A percentile compares a stretch with the other conserved stretches of the same genome.
Evolutionary conservation across 2,888 invertebrate species (phyloP).

Genomic region (Clanis bilineata): DNA sequence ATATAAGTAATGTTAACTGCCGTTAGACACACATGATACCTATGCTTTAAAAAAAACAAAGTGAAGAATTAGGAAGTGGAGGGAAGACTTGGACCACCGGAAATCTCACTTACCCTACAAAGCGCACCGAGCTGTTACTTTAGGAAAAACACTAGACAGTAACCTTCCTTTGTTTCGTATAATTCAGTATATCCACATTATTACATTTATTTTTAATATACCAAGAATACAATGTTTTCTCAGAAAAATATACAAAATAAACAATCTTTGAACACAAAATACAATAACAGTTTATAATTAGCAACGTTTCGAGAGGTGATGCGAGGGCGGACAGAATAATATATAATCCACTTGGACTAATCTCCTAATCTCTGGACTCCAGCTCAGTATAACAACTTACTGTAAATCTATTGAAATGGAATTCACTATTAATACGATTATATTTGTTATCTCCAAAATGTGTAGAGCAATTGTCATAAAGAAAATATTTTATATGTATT

Average conservation of each 20-base stretch:
- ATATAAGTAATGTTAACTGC: no score
- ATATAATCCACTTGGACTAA: conserved; percentile 18
- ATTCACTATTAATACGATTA: not conserved
- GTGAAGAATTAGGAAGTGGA: no score
- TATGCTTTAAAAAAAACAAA: no score
- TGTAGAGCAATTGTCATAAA: not conserved
- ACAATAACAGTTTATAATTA: not conserved
- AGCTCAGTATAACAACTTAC: not conserved
- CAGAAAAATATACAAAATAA: not conserved
- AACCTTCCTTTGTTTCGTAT: no score
- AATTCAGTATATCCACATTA: no score
- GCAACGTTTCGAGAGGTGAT: not conserved
- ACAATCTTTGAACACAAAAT: not conserved
- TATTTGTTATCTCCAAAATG: not conserved
- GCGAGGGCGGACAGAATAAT: conserved; percentile 4
- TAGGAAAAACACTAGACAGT: no score
- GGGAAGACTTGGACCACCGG: no score
- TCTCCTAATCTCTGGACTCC: conserved; percentile 18
- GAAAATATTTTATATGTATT: not conserved
- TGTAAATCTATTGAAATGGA: conserved; percentile 5
- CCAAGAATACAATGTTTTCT: no score
- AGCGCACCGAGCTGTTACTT: no score
- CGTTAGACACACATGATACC: no score
- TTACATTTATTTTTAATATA: no score
- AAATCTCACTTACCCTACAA: no score